Base-by-base conservation (phyloP, 2,888 invertebrate genomes). In the Teinopalpus imperialis region DNA sequence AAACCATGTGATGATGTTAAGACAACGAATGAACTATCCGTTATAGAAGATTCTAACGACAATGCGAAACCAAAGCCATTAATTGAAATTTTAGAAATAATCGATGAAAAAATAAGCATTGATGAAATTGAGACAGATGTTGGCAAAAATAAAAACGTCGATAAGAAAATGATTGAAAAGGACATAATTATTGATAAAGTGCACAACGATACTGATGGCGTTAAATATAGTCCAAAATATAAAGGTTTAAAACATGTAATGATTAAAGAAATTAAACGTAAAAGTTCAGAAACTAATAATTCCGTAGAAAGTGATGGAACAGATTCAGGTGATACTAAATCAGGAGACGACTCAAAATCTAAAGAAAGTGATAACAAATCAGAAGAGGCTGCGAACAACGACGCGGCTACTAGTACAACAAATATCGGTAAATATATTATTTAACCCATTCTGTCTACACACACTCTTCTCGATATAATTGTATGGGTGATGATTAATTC, bases 61-160 rank as follows among this genome's bases (percentile, higher is more conserved):
- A 52, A 54, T 12, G 76, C 61, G 9, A 69, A 69, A 55, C 70
- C 58, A 37, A 85, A 80, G 57, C 67, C 79, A 0, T 49, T 83
- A 1, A 68, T 81, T 51, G 75, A 87, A 69, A 69, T 85, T 1
- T 69, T 83, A 26, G 77, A 78, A 24, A 51, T 60, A 13, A 40
- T 49, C 20, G 61, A 64, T 2, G 52, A 63, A 49, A 49, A 2
- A 49, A 56, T 46, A 24, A 9, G 1, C 44, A 48, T 43, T 32
- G 35, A 57, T 49, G 51, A 56, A 21, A 30, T 1, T 16, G 3
- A 21, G 7, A 21, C 26, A 6, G 3, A 13, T 5, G 5, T 8
- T 24, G 12, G 3, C 2, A 18, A 29, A 39, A 18, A 3, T 20
- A 3, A 20, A 18, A n/a, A 1, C 0, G 3, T 9, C 2, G 5